Base-by-base conservation (phyloP, 2,113 vertebrate genomes). In the Semnornis frantzii region DNA sequence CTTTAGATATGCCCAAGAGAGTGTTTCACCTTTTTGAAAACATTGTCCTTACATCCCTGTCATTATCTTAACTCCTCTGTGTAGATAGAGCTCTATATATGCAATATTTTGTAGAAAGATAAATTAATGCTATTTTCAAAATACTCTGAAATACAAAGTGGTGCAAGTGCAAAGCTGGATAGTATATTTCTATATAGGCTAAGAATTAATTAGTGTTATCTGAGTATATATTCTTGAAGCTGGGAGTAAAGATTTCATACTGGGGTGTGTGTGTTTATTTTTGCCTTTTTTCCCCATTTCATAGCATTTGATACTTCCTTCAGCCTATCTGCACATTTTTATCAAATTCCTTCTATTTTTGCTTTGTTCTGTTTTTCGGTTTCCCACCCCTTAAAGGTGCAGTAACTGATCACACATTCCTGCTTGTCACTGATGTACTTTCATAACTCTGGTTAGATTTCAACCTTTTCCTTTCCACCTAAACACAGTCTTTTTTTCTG, bases 51-150 rank as follows among this genome's bases (percentile, higher is more conserved):
- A 95, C 96, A 96, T 96, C 94, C 91, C 82, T 92, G 87, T 95
- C 69, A 66, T 87, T 75, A 62, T 55, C 75, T 42, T 94, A 94
- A 92, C n/a, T 94, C 63, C 80, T 79, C 76, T 85, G 83, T 93
- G 85, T 94, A 91, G 62, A 88, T 90, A 96, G 55, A 94, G 33
- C 24, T 93, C 75, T 88, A 81, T 65, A 90, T 91, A 95, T 48
- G 91, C 82, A 95, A 89, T 92, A 93, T 58, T 72, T 27, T 82
- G 44, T 92, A 92, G 92, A 91, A 94, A 92, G 84, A 93, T 93
- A 95, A 95, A 85, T 96, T 93, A 88, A 59, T 52, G 68, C 83
- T 95, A 93, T 95, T 95, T 92, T 94, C 77, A 95, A 95, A 97
- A 95, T 95, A 93, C 63, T 95, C 92, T 93, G 90, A 91, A 71